phyloP scores from a whole-genome alignment of 1,140 invertebrate genomes.

The Telenomus remus region DNA sequence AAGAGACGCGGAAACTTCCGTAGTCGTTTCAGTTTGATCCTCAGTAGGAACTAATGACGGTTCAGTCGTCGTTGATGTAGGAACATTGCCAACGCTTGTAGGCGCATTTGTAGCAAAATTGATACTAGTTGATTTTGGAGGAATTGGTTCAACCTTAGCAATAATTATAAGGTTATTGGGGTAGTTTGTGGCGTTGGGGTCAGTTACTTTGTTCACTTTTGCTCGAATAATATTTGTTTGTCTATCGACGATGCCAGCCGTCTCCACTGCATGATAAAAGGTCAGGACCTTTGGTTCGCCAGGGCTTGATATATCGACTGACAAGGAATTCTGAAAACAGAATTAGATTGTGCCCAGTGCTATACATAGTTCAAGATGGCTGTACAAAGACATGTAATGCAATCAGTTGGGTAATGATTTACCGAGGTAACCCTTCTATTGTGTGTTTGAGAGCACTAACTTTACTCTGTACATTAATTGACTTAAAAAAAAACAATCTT shows the following conservation, averaged over 20 bases:
- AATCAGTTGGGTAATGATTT: constrained; percentile 29
- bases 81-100: constrained; percentile 46
- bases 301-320: constrained; percentile 66
- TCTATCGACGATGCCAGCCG: constrained; percentile 69
- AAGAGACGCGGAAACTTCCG: constrained; percentile 12
- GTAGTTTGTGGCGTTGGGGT: constrained; percentile 59
- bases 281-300: constrained; percentile 69
- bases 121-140: constrained; percentile 51
- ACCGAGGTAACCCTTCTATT: constrained; percentile 18
- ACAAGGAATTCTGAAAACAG: constrained; percentile 69
- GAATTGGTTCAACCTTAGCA: constrained; percentile 58
- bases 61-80: constrained; percentile 30
- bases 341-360: constrained; percentile 68
- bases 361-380: constrained; percentile 63
- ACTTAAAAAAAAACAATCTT: constrained; percentile 55
- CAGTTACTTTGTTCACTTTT: constrained; percentile 67
- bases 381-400: constrained; percentile 64
- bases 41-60: constrained; percentile 16
- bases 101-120: constrained; percentile 55
- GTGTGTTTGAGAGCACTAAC: constrained; percentile 17
- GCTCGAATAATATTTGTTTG: constrained; percentile 59
- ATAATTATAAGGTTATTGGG: constrained; percentile 62
- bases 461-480: constrained; percentile 19
- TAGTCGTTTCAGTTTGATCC: constrained; percentile 31
- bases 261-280: constrained; percentile 71